Percentiles rank a stretch among this genome's conserved stretches.
phyloP scores from a whole-genome alignment of 2,888 invertebrate species.

The Amorpha juglandis region DNA sequence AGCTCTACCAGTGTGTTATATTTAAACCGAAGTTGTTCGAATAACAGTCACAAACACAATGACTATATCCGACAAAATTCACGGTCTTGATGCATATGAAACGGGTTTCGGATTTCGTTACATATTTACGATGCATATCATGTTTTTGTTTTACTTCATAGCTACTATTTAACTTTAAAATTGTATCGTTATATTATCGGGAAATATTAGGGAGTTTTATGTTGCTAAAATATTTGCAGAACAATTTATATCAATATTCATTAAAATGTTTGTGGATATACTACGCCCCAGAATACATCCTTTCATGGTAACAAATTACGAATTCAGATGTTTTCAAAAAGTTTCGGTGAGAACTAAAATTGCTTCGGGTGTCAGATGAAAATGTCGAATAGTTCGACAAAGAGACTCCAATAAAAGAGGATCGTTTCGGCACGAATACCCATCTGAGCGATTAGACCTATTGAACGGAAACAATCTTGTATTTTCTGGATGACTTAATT shows the following conservation, averaged over 20 bases:
- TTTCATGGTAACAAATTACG: constrained; percentile 14
- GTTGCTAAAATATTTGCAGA: neutral
- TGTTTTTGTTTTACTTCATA: constrained; percentile 49
- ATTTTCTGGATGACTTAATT: constrained; percentile 74
- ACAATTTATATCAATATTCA: neutral
- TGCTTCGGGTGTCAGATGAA: constrained; percentile 48
- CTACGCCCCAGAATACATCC: neutral
- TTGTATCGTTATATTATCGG: neutral
- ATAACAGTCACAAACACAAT: constrained; percentile 49
- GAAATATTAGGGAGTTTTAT: neutral
- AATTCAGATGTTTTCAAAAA: constrained; percentile 24
- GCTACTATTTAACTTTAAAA: constrained; percentile 20
- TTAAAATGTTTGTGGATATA: neutral
- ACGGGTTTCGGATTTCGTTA: constrained; percentile 75
- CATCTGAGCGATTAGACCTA: constrained; percentile 79
- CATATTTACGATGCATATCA: constrained; percentile 73
- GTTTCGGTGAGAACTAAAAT: constrained; percentile 46
- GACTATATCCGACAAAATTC: constrained; percentile 47
- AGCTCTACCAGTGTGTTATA: neutral
- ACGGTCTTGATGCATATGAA: constrained; percentile 66
- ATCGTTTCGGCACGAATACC: constrained; percentile 79
- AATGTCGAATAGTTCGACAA: constrained; percentile 69
- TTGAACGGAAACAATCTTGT: constrained; percentile 82
- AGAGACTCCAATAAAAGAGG: constrained; percentile 77
- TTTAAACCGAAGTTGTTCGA: neutral